phyloP scores from a whole-genome alignment of 2,797 vertebrate species.

The Gadopsis bispinosus region DNA sequence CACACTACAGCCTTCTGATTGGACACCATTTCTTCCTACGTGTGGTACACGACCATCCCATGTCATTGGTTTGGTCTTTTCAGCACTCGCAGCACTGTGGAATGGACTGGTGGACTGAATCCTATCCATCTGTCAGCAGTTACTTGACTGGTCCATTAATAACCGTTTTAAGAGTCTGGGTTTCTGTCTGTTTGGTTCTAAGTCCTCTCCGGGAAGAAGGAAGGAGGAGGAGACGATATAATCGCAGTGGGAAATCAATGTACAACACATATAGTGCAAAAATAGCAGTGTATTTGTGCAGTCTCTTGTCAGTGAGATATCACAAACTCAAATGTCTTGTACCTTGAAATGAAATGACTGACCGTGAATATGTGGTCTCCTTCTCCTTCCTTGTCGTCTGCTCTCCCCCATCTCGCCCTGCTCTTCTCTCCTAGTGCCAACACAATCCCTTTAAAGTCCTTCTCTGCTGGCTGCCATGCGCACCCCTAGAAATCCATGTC shows the following conservation, averaged over 20 bases:
- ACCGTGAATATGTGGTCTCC: conserved; percentile 37
- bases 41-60: neutral
- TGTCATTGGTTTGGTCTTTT: conserved; percentile 9
- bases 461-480: conserved; percentile 54
- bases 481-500: conserved; percentile 24
- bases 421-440: conserved; percentile 31
- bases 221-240: conserved; percentile 44
- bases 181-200: conserved; percentile 54
- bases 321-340: conserved; percentile 60
- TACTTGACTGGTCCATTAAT: conserved; percentile 29
- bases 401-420: conserved; percentile 8
- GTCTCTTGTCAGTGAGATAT: conserved; percentile 46
- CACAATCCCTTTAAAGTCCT: conserved; percentile 77
- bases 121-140: conserved; percentile 2
- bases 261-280: conserved; percentile 58
- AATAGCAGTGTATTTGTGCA: conserved; percentile 39
- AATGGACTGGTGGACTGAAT: conserved; percentile 20
- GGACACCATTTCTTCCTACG: neutral
- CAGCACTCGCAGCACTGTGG: conserved; percentile 3
- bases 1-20: neutral
- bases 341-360: conserved; percentile 44
- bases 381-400: conserved; percentile 6
- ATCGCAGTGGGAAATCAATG: conserved; percentile 39
- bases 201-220: conserved; percentile 50
- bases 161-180: conserved; percentile 5